Percentiles rank a stretch among this genome's conserved stretches.
Conservation (phyloP, 2,797 vertebrate genomes). For the Kryptopterus vitreolus region DNA sequence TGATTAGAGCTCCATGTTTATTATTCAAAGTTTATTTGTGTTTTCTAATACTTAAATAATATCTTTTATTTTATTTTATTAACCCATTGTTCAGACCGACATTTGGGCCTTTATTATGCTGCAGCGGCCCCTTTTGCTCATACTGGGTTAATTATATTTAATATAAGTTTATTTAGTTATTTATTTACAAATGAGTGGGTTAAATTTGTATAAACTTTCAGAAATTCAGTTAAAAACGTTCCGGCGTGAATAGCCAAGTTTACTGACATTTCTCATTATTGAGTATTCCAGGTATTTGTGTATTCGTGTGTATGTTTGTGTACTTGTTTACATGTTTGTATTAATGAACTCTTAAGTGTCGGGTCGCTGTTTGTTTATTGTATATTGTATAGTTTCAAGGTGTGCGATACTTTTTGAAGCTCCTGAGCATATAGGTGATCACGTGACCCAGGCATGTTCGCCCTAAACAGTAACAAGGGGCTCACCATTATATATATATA, state of each 20-base stretch:
- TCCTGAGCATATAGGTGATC: background rate
- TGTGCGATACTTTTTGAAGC: no score
- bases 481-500: no score
- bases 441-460: background rate
- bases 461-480: background rate
- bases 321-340: background rate
- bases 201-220: background rate
- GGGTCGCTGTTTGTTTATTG: background rate
- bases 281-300: background rate
- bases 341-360: background rate
- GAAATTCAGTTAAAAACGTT: background rate
- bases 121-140: background rate
- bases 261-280: background rate
- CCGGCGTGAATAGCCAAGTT: background rate
- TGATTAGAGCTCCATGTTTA: background rate
- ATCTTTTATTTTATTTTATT: background rate
- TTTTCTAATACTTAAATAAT: background rate
- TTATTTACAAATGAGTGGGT: background rate
- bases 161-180: background rate
- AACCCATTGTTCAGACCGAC: background rate
- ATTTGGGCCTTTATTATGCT: slow-evolving; percentile 15
- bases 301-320: background rate
- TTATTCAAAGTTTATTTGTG: background rate
- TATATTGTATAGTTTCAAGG: no score
- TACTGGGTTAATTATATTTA: background rate